These are phyloP conservation scores for Anoplophora glabripennis DNA, from an alignment of 1,140 invertebrate genomes.

Conservation along the genomic window DNA sequence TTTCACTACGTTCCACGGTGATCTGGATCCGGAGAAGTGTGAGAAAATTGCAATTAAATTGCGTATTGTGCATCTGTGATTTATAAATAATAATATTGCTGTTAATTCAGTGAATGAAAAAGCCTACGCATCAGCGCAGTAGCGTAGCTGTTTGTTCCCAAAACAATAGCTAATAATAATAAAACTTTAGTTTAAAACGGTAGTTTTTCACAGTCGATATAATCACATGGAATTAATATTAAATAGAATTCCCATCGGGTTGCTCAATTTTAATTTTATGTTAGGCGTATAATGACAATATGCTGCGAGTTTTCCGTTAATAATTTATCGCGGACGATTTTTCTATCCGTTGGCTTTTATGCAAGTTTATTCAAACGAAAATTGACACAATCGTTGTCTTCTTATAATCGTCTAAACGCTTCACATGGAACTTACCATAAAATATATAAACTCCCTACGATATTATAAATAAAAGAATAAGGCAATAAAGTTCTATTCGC, in stretches of 20 bases:
- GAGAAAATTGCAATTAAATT: constrained; percentile 4
- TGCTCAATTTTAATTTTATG: not conserved
- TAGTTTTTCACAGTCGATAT: constrained; percentile 5
- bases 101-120: constrained; percentile 7
- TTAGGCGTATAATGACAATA: constrained; percentile 5
- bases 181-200: not conserved
- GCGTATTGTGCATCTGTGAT: not conserved
- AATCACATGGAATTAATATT: constrained; percentile 4
- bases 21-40: too few relatives aligned
- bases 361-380: too few relatives aligned
- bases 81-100: constrained; percentile 2
- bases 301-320: too few relatives aligned
- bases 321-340: too few relatives aligned
- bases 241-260: constrained; percentile 5
- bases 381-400: too few relatives aligned
- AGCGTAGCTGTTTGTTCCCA: not conserved
- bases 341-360: too few relatives aligned
- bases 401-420: too few relatives aligned
- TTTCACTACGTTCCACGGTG: too few relatives aligned
- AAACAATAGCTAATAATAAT: constrained; percentile 8
- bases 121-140: not conserved
- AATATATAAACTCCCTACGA: too few relatives aligned
- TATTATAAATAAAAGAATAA: too few relatives aligned
- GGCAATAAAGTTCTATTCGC: not conserved
- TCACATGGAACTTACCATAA: too few relatives aligned